Percentiles rank a stretch among this genome's conserved stretches.
These are phyloP conservation scores for Eupleurogrammus muticus DNA, from an alignment of 2,797 vertebrate genomes.

Conservation along the genomic window DNA sequence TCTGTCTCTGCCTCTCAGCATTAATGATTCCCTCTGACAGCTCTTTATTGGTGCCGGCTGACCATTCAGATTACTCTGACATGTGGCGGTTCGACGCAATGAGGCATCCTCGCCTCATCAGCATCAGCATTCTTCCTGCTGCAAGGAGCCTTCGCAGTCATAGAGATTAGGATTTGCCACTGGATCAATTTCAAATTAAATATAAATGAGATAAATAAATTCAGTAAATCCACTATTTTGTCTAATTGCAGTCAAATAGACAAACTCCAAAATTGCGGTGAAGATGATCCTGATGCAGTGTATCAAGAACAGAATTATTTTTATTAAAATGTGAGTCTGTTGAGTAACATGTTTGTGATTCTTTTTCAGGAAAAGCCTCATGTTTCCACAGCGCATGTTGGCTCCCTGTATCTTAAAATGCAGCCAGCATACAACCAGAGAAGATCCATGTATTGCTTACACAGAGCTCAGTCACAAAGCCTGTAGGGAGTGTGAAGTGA, in stretches of 20 bases:
- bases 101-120: background rate
- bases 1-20: slow-evolving; percentile 82
- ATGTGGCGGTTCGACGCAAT: slow-evolving; percentile 52
- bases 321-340: background rate
- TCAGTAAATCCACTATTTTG: background rate
- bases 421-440: background rate
- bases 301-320: background rate
- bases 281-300: background rate
- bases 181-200: background rate
- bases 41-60: slow-evolving; percentile 67
- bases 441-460: slow-evolving; percentile 30
- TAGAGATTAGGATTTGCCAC: background rate
- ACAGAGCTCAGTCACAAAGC: slow-evolving; percentile 53
- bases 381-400: background rate
- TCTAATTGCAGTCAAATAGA: background rate
- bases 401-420: background rate
- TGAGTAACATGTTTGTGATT: background rate
- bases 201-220: background rate
- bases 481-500: slow-evolving; percentile 49
- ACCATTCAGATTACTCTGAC: slow-evolving; percentile 70
- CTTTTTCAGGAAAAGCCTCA: background rate
- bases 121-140: background rate
- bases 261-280: background rate
- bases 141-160: slow-evolving; percentile 1
- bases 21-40: slow-evolving; percentile 79